Conservation (phyloP, 2,113 vertebrate genomes). For the Lethenteron reissneri region DNA sequence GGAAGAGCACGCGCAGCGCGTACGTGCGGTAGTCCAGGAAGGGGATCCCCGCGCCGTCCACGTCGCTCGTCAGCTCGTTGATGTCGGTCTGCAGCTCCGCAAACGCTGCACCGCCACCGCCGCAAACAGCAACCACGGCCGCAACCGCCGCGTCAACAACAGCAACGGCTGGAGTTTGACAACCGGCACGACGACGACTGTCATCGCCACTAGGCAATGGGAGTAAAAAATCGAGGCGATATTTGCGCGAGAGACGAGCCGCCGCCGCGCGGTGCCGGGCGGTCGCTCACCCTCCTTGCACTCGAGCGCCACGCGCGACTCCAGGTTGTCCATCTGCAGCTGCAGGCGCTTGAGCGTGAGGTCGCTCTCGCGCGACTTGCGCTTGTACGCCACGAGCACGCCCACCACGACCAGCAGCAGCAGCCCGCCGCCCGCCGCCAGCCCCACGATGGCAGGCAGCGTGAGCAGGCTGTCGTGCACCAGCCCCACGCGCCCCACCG, state of each 20-base stretch:
- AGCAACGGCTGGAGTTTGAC: too few species aligned
- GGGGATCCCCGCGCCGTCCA: slow-evolving; percentile 80
- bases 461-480: slow-evolving; percentile 79
- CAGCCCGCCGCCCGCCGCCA: slow-evolving; percentile 71
- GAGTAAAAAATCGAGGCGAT: too few species aligned
- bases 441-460: slow-evolving; percentile 77
- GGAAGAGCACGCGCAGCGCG: slow-evolving; percentile 90
- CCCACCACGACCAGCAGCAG: slow-evolving; percentile 93
- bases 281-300: slow-evolving; percentile 68
- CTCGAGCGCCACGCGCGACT: slow-evolving; percentile 80
- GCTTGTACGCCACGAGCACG: slow-evolving; percentile 91
- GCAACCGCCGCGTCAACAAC: too few species aligned
- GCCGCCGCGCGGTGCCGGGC: too few species aligned
- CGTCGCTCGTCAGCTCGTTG: slow-evolving; percentile 87
- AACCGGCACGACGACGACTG: too few species aligned
- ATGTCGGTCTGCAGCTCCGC: slow-evolving; percentile 95
- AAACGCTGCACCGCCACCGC: slow-evolving; percentile 36
- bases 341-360: slow-evolving; percentile 87
- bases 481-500: slow-evolving; percentile 61
- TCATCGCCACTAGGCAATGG: too few species aligned
- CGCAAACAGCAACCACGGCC: too few species aligned
- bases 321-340: slow-evolving; percentile 99
- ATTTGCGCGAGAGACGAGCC: too few species aligned
- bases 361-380: slow-evolving; percentile 86
- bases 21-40: slow-evolving; percentile 90